phyloP scores from a whole-genome alignment of 2,113 vertebrate species.

The Varanus salvator region DNA sequence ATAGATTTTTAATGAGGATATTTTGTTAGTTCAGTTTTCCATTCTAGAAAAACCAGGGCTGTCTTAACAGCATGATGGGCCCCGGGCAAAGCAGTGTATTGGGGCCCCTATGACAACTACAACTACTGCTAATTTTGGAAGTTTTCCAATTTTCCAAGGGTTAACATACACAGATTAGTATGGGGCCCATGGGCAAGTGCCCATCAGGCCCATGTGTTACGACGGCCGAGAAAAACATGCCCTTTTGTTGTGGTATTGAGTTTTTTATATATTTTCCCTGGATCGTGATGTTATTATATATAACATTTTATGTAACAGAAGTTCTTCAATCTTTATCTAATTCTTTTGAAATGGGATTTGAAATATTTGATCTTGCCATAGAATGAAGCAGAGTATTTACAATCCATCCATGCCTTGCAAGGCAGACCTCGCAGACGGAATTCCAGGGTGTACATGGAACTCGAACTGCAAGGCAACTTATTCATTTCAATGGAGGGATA shows the following conservation, averaged over 20 bases:
- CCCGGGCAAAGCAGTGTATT: too few species aligned
- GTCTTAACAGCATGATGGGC: too few species aligned
- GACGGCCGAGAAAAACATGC: background rate
- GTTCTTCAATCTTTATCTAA: background rate
- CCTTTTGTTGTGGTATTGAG: background rate
- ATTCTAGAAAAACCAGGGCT: background rate
- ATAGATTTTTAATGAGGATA: background rate
- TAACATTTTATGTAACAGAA: conserved; percentile 4
- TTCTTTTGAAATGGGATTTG: background rate
- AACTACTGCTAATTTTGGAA: too few species aligned
- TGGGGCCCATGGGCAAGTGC: too few species aligned
- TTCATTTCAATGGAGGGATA: too few species aligned
- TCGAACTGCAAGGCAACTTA: too few species aligned
- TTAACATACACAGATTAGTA: too few species aligned
- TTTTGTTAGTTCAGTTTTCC: background rate
- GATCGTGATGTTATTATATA: background rate
- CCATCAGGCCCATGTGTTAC: too few species aligned
- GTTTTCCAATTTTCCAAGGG: too few species aligned
- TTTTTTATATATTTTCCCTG: background rate
- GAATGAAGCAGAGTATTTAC: background rate
- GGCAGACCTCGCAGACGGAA: too few species aligned
- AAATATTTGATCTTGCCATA: background rate
- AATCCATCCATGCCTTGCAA: background rate
- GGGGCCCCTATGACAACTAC: too few species aligned
- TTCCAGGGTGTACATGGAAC: too few species aligned